Conservation (phyloP, 2,797 vertebrate genomes). For the Pseudochirops cupreus region DNA sequence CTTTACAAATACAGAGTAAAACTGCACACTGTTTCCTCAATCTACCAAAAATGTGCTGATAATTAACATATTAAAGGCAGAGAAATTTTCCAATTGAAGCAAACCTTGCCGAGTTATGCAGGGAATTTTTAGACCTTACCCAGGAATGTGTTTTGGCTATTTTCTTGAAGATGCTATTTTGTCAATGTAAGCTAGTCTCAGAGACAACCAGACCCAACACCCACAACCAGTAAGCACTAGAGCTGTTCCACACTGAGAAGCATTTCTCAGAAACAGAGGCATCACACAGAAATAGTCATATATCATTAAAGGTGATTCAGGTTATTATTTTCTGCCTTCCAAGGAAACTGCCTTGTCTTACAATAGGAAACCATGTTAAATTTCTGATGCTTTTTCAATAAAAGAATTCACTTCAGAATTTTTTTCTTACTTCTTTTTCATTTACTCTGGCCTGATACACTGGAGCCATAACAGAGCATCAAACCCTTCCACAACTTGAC, state of each 20-base stretch:
- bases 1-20: conserved; percentile 74
- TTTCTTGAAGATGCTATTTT: conserved; percentile 66
- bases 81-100: conserved; percentile 53
- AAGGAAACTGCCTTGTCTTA: conserved; percentile 69
- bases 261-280: conserved; percentile 65
- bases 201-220: neutral
- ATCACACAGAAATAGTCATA: conserved; percentile 68
- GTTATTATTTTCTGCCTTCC: conserved; percentile 54
- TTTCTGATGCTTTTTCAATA: conserved; percentile 30
- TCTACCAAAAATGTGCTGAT: conserved; percentile 69
- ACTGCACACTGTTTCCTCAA: conserved; percentile 64
- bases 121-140: conserved; percentile 58
- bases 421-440: conserved; percentile 47
- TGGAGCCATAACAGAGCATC: conserved; percentile 43
- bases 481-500: conserved; percentile 33
- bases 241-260: conserved; percentile 61
- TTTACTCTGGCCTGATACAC: conserved; percentile 50
- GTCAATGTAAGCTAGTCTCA: conserved; percentile 60
- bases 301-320: conserved; percentile 43
- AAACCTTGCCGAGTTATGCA: neutral
- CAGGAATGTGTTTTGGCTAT: conserved; percentile 68
- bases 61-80: conserved; percentile 72
- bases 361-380: conserved; percentile 56
- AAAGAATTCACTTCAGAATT: conserved; percentile 49
- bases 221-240: conserved; percentile 29